A percentile compares a stretch with the other conserved stretches of the same genome.
phyloP scores from a whole-genome alignment of 2,113 vertebrate species.

The Ailurus styani region DNA sequence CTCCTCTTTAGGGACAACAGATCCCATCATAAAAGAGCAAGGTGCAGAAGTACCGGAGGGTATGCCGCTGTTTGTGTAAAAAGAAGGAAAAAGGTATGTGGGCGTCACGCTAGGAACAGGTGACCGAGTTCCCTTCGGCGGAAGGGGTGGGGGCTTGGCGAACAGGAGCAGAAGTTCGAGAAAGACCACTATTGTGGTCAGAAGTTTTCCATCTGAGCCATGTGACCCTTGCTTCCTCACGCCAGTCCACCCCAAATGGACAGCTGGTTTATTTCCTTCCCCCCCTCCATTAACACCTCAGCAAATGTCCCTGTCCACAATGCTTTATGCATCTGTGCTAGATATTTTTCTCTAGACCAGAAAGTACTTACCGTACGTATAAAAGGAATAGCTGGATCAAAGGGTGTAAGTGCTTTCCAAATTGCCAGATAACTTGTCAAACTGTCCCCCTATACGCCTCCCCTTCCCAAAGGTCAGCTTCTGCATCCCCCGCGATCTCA shows the following conservation, averaged over 20 bases:
- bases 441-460: background rate
- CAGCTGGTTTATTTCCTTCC: background rate
- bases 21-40: background rate
- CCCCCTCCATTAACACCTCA: background rate
- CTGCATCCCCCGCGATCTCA: background rate
- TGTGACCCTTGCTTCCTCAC: background rate
- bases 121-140: fast-evolving
- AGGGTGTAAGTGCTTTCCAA: background rate
- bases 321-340: background rate
- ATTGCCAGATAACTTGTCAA: background rate
- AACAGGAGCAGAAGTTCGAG: background rate
- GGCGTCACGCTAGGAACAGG: background rate
- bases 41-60: background rate
- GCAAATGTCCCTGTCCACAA: fast-evolving
- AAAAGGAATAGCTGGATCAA: background rate
- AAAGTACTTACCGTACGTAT: background rate
- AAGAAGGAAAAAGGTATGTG: background rate
- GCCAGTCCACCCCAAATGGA: background rate
- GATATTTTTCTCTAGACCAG: background rate
- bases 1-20: background rate
- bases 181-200: background rate
- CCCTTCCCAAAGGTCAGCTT: background rate
- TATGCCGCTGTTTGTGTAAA: background rate
- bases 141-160: background rate
- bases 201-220: background rate